Base-by-base conservation (phyloP, 2,888 invertebrate species). In the Lydus trimaculatus region DNA sequence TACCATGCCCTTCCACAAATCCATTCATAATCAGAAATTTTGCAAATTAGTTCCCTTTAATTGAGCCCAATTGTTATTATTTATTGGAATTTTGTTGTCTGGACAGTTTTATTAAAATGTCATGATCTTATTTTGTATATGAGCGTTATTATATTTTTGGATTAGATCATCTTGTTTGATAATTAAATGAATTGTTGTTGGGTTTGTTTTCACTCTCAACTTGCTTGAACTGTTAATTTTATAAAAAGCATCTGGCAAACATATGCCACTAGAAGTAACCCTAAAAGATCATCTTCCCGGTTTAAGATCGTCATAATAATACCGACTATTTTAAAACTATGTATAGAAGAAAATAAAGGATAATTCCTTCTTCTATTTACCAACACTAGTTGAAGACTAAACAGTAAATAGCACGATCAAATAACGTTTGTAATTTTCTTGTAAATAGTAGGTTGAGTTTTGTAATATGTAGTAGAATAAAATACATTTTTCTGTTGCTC, bases 181-280 rank as follows among this genome's bases (percentile, higher is more conserved):
- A 69, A 68, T 61, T 65, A 39, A 69, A 62, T 20, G 62, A 63
- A 63, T 65, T 69, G 69, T 69, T 65, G 43, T 43, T 8, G 43
- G n/a, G 43, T 17, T 17, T 43, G 43, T 43, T 43, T 43, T n/a
- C 7, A n/a, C 43, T 43, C 36, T 39, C 64, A 67, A 61, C 39
- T 43, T 62, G 43, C 62, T 61, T 25, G 28, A 68, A 59, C 31
- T 61, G 60, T 58, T 60, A 69, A 43, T 43, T 43, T 43, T 31
- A 65, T 64, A 65, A 69, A 63, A 56, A 43, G 63, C 69, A 67
- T 70, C 70, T 70, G 70, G 70, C 66, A 61, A 61, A 48, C 70
- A 70, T 67, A 70, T 70, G 70, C 60, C 59, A 59, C 31, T 31
- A 15, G 31, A 13, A 59, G 28, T 31, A 59, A 59, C 23, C 59